A percentile compares a stretch with the other conserved stretches of the same genome.
phyloP scores from a whole-genome alignment of 2,797 vertebrate species.

The Salarias fasciatus region DNA sequence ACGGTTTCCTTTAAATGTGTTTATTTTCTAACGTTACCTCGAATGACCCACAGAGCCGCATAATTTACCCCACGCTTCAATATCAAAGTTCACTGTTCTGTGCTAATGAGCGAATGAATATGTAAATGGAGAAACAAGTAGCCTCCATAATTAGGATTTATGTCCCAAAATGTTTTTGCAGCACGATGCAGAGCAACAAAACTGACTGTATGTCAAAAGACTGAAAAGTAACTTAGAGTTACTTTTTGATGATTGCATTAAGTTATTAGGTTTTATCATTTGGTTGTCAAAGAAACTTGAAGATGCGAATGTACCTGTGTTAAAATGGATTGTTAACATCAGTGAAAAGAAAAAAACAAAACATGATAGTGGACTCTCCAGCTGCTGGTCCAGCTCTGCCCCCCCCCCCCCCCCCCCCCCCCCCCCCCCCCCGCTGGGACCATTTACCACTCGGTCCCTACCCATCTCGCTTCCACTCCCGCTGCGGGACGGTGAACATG shows the following conservation, averaged over 20 bases:
- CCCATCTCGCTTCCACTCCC: conserved; percentile 64
- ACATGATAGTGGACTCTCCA: conserved; percentile 45
- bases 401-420: conserved; percentile 27
- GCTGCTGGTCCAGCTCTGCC: conserved; percentile 37
- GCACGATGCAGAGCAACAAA: background rate
- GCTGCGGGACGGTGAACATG: conserved; percentile 78
- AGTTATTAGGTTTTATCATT: too few species aligned
- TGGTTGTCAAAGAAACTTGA: too few species aligned
- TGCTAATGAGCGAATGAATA: conserved; percentile 43
- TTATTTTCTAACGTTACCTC: conserved; percentile 16
- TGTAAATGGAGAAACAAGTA: conserved; percentile 16
- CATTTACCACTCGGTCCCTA: conserved; percentile 72
- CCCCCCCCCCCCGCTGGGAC: conserved; percentile 50
- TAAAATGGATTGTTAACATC: too few species aligned
- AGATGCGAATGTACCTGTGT: too few species aligned
- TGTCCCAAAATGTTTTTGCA: conserved; percentile 14
- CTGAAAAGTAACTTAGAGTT: too few species aligned
- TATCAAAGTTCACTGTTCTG: conserved; percentile 23
- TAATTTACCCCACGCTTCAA: conserved; percentile 28
- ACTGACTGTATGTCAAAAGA: too few species aligned
- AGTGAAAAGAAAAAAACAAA: too few species aligned
- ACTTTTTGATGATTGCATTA: too few species aligned
- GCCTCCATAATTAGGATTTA: conserved; percentile 8
- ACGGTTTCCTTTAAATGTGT: too few species aligned
- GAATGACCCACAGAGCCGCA: conserved; percentile 36